Base-by-base conservation (phyloP, 2,113 vertebrate genomes). In the Limnothrissa miodon region DNA sequence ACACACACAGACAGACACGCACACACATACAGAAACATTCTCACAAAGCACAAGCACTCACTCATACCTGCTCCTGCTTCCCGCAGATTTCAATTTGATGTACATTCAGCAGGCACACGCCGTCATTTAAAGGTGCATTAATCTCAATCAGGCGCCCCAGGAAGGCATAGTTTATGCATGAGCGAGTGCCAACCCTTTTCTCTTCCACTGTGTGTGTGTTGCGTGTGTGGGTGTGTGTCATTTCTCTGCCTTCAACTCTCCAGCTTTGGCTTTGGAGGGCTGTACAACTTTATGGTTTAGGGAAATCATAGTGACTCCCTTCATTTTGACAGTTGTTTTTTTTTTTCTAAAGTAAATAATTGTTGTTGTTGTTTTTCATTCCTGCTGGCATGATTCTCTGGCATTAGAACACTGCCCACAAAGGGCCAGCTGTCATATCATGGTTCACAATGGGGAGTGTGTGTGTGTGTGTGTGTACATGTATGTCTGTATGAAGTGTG, bases 81-180 rank as follows among this genome's bases (percentile, higher is more conserved):
- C 59, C 6, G 62, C 51, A 46, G 19, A 70, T 82, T 36, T 36
- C 66, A 74, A 59, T 82, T 36, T 74, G 66, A 74, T 74, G 66
- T 74, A 74, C 66, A 74, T 74, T 74, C 66, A 74, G 19, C 36
- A 33, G 66, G 29, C 66, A 39, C 13, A 74, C 29, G 11, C 66
- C 13, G 11, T 36, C 33, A 74, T 74, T 74, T 74, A 36, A 74
- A 21, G 66, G 29, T 74, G 66, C 66, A 74, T 74, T 74, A 39
- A 36, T 36, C 66, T 74, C 66, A 29, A 33, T 36, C 33, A 3
- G 2, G 66, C 9, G 4, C 66, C 33, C 29, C 13, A 11, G 33
- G 66, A 74, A 74, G 25, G 1, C 66, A 70, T 70, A 70, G n/a
- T 70, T 70, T 70, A 70, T 70, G 25, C n/a, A 70, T 70, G 62